Evolutionary conservation across 2,113 vertebrate genomes (phyloP), one percentile per base, ranked within the genome.

Genomic region (Odocoileus virginianus): DNA sequence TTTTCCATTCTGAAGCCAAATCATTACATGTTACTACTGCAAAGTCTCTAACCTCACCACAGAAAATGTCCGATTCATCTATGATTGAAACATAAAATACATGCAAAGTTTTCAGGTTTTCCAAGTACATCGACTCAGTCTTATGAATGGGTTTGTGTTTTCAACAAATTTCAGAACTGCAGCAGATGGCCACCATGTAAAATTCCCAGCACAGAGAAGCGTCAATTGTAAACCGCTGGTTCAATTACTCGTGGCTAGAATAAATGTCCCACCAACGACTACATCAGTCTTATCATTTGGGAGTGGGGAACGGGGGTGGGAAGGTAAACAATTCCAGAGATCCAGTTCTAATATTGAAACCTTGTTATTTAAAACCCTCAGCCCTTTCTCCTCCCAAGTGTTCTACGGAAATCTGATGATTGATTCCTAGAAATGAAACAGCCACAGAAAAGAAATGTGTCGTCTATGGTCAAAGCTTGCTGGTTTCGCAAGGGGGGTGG

Each of bases 181-280:
- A 98, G 98, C 97, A 97, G 98, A 98, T 98, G 98, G 57, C 98
- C 95, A 98, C 98, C 98, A 97, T 98, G n/a, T 94, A 97, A 98
- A 98, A 97, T 91, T 92, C 97, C 98, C 98, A 99, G 98, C 98
- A 98, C 98, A 97, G 97, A 98, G 98, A 98, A 97, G 79, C 94
- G 96, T 97, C 98, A 96, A 55, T 96, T 98, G 98, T 99, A 99
- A 99, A 99, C 98, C 98, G 98, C 98, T 98, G 98, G 98, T 98
- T 97, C 92, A 85, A 97, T 98, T 97, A 96, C 96, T 89, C 98
- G 92, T 98, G 81, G 98, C 97, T 92, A 12, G 93, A 96, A 97
- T 84, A 87, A 94, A 96, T 3, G 98, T 97, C 92, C 85, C 95
- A 92, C 54, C 98, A 95, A 97, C 87, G 97, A 89, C 96, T 97